Evolutionary conservation across 1,140 invertebrate genomes (phyloP).

Genomic region (Drosophila repleta): DNA sequence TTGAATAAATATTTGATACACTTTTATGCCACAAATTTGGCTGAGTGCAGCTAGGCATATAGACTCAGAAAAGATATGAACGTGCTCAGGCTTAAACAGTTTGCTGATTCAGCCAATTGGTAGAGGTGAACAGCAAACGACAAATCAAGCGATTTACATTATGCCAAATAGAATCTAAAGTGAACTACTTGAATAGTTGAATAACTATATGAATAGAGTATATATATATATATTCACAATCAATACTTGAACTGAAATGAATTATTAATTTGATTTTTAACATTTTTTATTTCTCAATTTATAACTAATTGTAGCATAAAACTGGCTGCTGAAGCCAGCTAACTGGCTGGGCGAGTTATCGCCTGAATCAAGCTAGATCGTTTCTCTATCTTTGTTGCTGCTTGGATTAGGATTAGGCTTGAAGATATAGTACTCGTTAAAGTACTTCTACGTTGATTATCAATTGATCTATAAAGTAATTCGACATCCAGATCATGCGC

Average conservation of each 20-base stretch:
- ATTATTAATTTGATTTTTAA: neutral
- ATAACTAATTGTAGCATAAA: too few species aligned
- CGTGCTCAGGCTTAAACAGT: conserved; percentile 8
- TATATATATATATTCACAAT: too few species aligned
- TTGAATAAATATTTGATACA: too few species aligned
- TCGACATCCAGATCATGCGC: neutral
- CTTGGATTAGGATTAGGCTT: too few species aligned
- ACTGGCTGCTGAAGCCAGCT: neutral
- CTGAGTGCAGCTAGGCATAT: neutral
- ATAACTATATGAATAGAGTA: neutral
- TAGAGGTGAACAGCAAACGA: neutral
- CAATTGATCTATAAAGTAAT: neutral
- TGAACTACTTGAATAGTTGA: conserved; percentile 10
- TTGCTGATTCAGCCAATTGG: conserved; percentile 10
- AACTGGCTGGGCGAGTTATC: too few species aligned
- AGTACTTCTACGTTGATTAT: neutral
- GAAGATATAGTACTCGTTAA: too few species aligned
- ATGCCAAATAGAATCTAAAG: conserved; percentile 19
- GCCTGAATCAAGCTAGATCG: neutral
- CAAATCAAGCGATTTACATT: conserved; percentile 8
- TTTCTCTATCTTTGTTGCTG: too few species aligned
- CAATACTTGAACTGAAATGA: neutral
- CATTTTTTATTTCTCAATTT: neutral
- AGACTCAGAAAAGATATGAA: conserved; percentile 3
- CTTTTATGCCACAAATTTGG: neutral